phyloP scores from a whole-genome alignment of 2,113 vertebrate genomes.

The Oryzias celebensis region DNA sequence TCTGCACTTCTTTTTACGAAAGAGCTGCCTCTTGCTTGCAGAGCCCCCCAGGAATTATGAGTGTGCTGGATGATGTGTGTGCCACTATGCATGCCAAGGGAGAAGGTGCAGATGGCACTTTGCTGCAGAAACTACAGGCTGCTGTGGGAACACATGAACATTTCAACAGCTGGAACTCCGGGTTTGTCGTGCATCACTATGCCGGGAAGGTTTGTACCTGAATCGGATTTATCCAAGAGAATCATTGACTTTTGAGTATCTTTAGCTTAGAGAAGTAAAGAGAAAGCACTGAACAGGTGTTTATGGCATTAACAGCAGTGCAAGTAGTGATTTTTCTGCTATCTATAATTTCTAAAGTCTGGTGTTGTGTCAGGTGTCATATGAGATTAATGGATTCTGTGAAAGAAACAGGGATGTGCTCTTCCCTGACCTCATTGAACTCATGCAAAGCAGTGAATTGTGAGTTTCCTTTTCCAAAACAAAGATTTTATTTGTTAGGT shows the following conservation, averaged over 20 bases:
- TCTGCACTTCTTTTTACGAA: neutral
- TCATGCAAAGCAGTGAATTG: constrained; percentile 96
- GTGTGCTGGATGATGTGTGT: constrained; percentile 94
- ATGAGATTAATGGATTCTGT: constrained; percentile 89
- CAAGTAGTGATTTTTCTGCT: neutral
- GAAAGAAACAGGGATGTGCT: constrained; percentile 94
- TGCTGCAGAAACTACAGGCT: constrained; percentile 93
- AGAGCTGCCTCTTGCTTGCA: constrained; percentile 34
- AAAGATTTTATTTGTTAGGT: neutral
- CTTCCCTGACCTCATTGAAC: constrained; percentile 92
- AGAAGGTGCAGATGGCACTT: constrained; percentile 88
- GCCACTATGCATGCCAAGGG: constrained; percentile 96
- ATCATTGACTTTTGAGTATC: neutral
- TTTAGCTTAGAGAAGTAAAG: no score
- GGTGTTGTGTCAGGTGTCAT: constrained; percentile 83
- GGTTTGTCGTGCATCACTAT: constrained; percentile 95
- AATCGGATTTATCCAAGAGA: neutral
- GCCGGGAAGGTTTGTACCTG: constrained; percentile 86
- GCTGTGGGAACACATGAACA: constrained; percentile 92
- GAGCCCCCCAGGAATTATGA: constrained; percentile 96
- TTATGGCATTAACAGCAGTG: neutral
- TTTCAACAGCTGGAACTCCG: constrained; percentile 94
- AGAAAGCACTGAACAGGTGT: no score
- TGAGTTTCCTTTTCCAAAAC: constrained; percentile 70
- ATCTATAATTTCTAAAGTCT: neutral